Percentiles rank a stretch among this genome's conserved stretches.
Evolutionary conservation across 2,888 invertebrate genomes (phyloP).

Genomic region (Catocala nupta): DNA sequence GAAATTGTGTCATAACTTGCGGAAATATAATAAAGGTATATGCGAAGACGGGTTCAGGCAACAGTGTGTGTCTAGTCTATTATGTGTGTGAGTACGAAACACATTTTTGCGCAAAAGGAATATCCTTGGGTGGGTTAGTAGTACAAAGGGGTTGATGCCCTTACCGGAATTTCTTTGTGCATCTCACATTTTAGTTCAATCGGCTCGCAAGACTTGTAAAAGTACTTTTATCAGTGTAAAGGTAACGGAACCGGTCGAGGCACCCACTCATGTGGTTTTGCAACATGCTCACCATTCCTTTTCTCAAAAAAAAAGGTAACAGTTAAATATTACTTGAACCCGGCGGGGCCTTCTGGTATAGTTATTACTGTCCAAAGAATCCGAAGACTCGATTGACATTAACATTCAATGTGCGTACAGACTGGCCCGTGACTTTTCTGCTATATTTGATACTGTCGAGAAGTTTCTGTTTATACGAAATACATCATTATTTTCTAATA

Average conservation of each 20-base stretch:
- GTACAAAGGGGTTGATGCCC: conserved; percentile 29
- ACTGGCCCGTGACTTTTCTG: conserved; percentile 27
- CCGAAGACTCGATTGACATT: conserved; percentile 14
- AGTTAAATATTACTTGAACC: conserved; percentile 6
- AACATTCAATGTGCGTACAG: conserved; percentile 27
- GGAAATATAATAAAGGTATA: conserved; percentile 2
- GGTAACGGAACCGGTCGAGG: conserved; percentile 31
- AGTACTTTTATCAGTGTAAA: conserved; percentile 11
- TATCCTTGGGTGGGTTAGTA: neutral
- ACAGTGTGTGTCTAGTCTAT: neutral
- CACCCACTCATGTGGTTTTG: neutral
- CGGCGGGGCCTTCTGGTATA: neutral
- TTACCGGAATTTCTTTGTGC: conserved; percentile 22
- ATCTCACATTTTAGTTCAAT: conserved; percentile 11
- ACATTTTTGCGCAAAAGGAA: neutral
- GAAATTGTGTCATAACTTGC: conserved; percentile 3
- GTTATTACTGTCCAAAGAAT: conserved; percentile 14
- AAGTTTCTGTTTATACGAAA: conserved; percentile 17
- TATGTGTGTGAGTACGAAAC: neutral
- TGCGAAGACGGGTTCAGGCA: neutral
- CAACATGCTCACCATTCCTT: conserved; percentile 1
- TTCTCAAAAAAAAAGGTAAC: conserved; percentile 5
- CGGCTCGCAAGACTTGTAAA: neutral
- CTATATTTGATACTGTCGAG: conserved; percentile 13
- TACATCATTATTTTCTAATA: neutral